phyloP scores from a whole-genome alignment of 2,888 invertebrate genomes.

The Nudaria mundana region DNA sequence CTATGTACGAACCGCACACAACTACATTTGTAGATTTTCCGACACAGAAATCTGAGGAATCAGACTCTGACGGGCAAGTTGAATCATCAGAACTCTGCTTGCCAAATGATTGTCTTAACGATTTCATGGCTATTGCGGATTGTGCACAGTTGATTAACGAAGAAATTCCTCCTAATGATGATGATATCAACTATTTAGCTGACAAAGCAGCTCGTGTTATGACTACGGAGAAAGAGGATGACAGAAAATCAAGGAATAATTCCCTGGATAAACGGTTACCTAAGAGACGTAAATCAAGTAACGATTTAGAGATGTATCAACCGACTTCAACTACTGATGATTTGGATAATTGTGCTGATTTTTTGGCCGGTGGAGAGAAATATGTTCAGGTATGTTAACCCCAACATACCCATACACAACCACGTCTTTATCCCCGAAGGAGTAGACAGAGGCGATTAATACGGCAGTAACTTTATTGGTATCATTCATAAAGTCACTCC shows the following conservation, averaged over 20 bases:
- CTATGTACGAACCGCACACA: constrained; percentile 76
- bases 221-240: constrained; percentile 63
- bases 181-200: constrained; percentile 65
- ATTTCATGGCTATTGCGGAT: constrained; percentile 69
- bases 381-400: constrained; percentile 71
- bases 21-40: constrained; percentile 65
- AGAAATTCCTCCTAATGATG: constrained; percentile 55
- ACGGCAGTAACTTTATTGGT: no score
- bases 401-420: no score
- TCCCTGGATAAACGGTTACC: constrained; percentile 54
- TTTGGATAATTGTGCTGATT: constrained; percentile 59
- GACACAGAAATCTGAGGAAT: constrained; percentile 63
- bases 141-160: constrained; percentile 56
- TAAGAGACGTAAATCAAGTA: constrained; percentile 66
- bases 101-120: constrained; percentile 70
- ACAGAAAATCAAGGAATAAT: constrained; percentile 40
- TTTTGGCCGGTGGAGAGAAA: constrained; percentile 59
- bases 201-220: constrained; percentile 72
- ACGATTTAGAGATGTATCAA: constrained; percentile 72
- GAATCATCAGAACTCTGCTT: constrained; percentile 70
- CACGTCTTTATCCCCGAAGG: no score
- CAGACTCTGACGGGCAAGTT: constrained; percentile 65
- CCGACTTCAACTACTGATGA: constrained; percentile 74
- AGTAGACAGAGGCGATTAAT: no score
- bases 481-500: no score